Percentiles rank a stretch among this genome's conserved stretches.
These are phyloP conservation scores for Ophioninae sp. DNA, from an alignment of 2,888 invertebrate genomes.

Conservation along the genomic window DNA sequence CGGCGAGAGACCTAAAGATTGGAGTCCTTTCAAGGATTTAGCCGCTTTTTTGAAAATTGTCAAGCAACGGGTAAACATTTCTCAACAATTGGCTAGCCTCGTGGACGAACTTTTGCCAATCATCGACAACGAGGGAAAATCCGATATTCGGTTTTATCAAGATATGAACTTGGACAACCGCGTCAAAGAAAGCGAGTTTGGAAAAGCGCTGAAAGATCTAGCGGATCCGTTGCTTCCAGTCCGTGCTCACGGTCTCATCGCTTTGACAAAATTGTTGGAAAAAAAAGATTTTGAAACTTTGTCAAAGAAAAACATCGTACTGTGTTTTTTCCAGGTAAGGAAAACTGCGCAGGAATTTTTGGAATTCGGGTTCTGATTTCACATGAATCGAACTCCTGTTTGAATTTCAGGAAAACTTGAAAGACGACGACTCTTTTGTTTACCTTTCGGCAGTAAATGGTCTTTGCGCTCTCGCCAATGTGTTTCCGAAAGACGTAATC, in stretches of 20 bases:
- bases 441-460: constrained; percentile 91
- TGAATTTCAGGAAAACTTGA: constrained; percentile 85
- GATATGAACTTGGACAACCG: constrained; percentile 69
- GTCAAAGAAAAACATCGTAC: constrained; percentile 85
- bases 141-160: constrained; percentile 65
- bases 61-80: constrained; percentile 41
- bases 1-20: constrained; percentile 67
- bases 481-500: constrained; percentile 87
- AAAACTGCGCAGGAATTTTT: background rate
- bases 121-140: constrained; percentile 74
- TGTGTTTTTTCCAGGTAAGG: constrained; percentile 88
- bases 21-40: constrained; percentile 75
- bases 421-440: constrained; percentile 90
- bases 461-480: constrained; percentile 85
- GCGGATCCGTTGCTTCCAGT: constrained; percentile 89
- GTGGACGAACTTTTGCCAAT: constrained; percentile 75
- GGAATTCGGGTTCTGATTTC: background rate
- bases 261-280: constrained; percentile 88
- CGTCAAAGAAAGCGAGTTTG: constrained; percentile 81
- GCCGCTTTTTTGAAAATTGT: constrained; percentile 70
- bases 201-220: constrained; percentile 86
- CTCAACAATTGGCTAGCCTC: constrained; percentile 68
- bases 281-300: constrained; percentile 85
- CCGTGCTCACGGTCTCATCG: constrained; percentile 90
- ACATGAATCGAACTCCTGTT: background rate